Evolutionary conservation across 2,888 invertebrate genomes (phyloP).

Genomic region (Gryllus longicercus): DNA sequence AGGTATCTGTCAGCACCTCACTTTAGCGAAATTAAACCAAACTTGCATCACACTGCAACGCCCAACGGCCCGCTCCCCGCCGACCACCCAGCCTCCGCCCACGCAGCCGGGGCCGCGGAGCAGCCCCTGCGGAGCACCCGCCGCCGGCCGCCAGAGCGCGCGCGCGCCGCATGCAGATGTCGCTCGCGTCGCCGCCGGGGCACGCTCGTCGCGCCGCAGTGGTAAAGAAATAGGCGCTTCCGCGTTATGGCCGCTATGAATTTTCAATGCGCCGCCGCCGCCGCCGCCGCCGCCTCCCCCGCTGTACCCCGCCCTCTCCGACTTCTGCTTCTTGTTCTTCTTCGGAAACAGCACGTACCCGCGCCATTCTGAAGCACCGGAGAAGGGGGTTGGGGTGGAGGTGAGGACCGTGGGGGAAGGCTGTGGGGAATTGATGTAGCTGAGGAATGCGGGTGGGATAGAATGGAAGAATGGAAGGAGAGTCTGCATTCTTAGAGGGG

Average conservation of each 20-base stretch:
- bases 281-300: too few species aligned
- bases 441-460: background rate
- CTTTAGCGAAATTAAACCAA: too few species aligned
- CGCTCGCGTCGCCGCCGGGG: background rate
- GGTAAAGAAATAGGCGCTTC: constrained; percentile 18
- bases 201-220: background rate
- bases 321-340: background rate
- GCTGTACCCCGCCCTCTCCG: too few species aligned
- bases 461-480: background rate
- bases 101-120: background rate
- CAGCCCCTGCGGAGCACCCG: background rate
- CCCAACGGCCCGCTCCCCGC: too few species aligned
- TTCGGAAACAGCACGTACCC: background rate
- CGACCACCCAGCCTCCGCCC: too few species aligned
- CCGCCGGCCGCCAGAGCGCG: background rate
- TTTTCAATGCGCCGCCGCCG: background rate
- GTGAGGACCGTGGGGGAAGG: background rate
- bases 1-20: too few species aligned
- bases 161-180: background rate
- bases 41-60: too few species aligned
- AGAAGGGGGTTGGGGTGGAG: background rate
- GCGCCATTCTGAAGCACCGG: too few species aligned
- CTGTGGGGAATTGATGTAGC: background rate
- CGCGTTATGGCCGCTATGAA: constrained; percentile 22
- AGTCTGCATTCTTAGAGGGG: too few species aligned